Conservation (phyloP, 1,140 invertebrate species). For the Drosophila leontia region DNA sequence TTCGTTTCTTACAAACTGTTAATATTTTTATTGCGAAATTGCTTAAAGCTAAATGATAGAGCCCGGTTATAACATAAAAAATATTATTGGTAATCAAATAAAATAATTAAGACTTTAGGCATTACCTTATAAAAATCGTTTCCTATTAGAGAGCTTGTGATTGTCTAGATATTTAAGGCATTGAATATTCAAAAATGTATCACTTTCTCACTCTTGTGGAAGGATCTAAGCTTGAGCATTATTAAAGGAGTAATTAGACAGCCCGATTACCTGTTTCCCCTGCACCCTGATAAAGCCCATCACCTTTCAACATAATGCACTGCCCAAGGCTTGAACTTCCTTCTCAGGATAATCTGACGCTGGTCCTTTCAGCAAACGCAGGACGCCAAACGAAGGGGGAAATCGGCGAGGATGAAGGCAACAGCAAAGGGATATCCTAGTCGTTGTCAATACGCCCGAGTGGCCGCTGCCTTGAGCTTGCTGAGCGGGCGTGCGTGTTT, state of each 20-base stretch:
- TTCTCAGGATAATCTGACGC: slow-evolving; percentile 7
- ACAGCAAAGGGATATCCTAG: slow-evolving; percentile 22
- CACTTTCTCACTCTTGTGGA: background rate
- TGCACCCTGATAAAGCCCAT: background rate
- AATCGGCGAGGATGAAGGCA: background rate
- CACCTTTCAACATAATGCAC: slow-evolving; percentile 16
- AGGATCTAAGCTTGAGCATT: too few relatives aligned
- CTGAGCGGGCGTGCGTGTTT: slow-evolving; percentile 75
- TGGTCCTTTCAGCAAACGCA: slow-evolving; percentile 48
- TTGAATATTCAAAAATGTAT: background rate
- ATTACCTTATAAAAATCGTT: too few relatives aligned
- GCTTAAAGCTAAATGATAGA: too few relatives aligned
- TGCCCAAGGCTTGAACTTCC: background rate
- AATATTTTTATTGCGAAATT: too few relatives aligned
- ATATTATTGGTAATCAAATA: too few relatives aligned
- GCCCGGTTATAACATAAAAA: too few relatives aligned
- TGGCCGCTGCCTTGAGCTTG: slow-evolving; percentile 47
- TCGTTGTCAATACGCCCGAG: slow-evolving; percentile 64
- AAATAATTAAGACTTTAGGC: background rate
- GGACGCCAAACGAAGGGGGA: background rate
- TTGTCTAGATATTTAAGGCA: background rate
- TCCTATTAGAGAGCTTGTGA: background rate
- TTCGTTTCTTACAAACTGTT: too few relatives aligned
- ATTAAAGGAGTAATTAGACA: background rate
- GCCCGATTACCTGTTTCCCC: too few relatives aligned